phyloP scores from a whole-genome alignment of 2,113 vertebrate species.

The Lasiurus cinereus region DNA sequence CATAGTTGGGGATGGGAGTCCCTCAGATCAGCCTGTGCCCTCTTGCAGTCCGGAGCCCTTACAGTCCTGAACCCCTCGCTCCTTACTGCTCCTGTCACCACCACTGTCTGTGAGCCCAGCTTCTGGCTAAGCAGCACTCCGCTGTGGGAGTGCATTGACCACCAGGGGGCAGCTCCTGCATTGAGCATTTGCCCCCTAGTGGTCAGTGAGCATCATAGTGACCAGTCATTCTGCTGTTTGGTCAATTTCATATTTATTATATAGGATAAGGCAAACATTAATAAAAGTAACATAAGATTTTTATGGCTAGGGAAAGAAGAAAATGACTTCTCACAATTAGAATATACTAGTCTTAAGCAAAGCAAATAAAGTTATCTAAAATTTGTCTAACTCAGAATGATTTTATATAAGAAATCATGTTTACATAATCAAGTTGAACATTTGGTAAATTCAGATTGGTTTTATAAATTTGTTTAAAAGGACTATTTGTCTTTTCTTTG shows the following conservation, averaged over 20 bases:
- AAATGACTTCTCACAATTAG: background rate
- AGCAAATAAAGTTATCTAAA: background rate
- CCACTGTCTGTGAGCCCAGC: fast-evolving
- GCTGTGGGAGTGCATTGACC: no score
- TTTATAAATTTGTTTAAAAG: background rate
- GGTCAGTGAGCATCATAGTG: no score
- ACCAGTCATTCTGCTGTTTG: no score
- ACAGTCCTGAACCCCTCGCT: no score
- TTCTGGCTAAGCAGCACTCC: no score
- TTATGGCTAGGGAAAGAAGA: fast-evolving
- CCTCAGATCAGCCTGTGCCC: no score
- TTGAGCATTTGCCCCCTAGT: no score
- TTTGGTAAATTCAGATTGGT: background rate
- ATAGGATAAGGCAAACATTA: background rate
- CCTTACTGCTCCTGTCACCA: no score
- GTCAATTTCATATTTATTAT: no score
- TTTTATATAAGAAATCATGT: background rate
- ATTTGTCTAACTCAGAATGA: background rate
- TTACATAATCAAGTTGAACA: background rate
- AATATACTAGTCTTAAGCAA: background rate
- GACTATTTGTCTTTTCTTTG: background rate
- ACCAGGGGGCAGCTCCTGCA: no score
- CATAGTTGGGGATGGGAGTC: no score
- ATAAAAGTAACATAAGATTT: background rate
- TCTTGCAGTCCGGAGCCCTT: no score